Percentiles rank a stretch among this genome's conserved stretches.
Evolutionary conservation across 2,797 vertebrate genomes (phyloP).

Genomic region (Agapornis canus): DNA sequence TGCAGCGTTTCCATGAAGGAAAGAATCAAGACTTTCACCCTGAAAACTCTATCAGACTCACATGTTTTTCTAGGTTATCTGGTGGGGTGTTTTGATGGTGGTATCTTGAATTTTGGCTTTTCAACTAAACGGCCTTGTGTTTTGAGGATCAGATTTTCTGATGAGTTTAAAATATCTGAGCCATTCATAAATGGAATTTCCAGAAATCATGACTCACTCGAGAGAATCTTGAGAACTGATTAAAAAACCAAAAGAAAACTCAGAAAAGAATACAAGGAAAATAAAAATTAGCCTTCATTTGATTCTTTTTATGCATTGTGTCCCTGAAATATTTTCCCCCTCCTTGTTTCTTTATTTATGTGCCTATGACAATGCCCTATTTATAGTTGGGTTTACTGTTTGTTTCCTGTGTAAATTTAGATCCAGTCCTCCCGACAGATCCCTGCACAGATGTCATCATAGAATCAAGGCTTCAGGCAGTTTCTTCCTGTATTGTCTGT

Average conservation of each 20-base stretch:
- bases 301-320: not conserved
- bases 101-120: conserved; percentile 28
- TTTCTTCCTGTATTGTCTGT: conserved; percentile 58
- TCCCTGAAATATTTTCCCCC: not conserved
- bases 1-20: not conserved
- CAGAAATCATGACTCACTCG: conserved; percentile 48
- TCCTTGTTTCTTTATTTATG: not conserved
- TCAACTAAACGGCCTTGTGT: not conserved
- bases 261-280: not conserved
- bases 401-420: conserved; percentile 60
- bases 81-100: not conserved
- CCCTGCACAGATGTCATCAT: conserved; percentile 61
- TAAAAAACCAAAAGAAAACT: conserved; percentile 42
- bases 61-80: conserved; percentile 22
- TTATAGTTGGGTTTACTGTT: conserved; percentile 53
- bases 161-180: not conserved
- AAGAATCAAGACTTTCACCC: not conserved
- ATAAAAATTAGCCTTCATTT: not conserved
- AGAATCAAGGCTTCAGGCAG: conserved; percentile 54
- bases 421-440: conserved; percentile 45
- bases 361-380: conserved; percentile 44
- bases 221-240: conserved; percentile 11
- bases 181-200: conserved; percentile 39
- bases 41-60: not conserved
- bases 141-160: conserved; percentile 39